A percentile compares a stretch with the other conserved stretches of the same genome.
Evolutionary conservation across 2,797 vertebrate species (phyloP).

Genomic region (Mormyrops attenuatus): DNA sequence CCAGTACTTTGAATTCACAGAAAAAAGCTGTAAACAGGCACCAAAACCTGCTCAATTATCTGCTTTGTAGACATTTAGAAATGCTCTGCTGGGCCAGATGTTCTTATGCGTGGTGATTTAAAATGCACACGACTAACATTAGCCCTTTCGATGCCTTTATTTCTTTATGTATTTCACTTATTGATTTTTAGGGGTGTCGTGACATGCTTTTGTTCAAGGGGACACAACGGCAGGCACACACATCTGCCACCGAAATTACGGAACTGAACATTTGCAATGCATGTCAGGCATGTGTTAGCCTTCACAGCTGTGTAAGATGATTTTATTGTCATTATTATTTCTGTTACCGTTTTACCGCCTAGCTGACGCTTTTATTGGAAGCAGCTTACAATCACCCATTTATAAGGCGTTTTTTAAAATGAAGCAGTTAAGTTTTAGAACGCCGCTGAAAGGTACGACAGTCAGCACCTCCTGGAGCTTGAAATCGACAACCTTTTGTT

Average conservation of each 20-base stretch:
- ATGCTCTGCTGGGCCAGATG: background rate
- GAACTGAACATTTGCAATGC: background rate
- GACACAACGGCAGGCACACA: background rate
- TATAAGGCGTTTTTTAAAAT: background rate
- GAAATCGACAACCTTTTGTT: background rate
- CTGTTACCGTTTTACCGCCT: background rate
- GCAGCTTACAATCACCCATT: background rate
- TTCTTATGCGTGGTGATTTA: background rate
- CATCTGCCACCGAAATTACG: background rate
- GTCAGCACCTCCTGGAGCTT: background rate
- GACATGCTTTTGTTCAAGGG: background rate
- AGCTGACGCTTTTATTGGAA: background rate
- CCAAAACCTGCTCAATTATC: background rate
- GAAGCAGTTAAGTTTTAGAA: background rate
- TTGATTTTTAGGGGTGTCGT: background rate
- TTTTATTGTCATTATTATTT: conserved; percentile 1
- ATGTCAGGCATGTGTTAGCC: background rate
- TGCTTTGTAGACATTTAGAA: background rate
- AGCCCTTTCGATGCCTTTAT: background rate
- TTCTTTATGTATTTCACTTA: background rate
- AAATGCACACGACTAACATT: background rate
- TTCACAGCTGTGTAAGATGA: background rate
- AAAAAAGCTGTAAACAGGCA: background rate
- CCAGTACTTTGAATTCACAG: background rate
- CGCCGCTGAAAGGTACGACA: background rate